These are phyloP conservation scores for Leucosticte australis DNA, from an alignment of 2,113 vertebrate genomes.

Conservation along the genomic window DNA sequence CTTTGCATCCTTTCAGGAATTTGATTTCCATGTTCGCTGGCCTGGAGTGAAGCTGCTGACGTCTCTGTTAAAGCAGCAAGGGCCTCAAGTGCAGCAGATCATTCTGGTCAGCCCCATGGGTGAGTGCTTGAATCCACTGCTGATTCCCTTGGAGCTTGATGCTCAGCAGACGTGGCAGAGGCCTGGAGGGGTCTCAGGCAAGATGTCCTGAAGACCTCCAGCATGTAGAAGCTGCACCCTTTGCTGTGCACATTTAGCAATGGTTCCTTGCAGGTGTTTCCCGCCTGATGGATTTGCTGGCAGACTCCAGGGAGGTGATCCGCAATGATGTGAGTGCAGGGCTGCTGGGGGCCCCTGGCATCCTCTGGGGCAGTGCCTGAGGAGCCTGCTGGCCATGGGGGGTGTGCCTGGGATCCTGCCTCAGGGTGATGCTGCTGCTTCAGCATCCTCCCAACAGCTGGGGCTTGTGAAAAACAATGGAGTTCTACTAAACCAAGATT, in stretches of 20 bases:
- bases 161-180: neutral
- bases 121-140: conserved; percentile 57
- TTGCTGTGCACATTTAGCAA: neutral
- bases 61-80: conserved; percentile 89
- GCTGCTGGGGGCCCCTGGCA: neutral
- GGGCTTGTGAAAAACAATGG: neutral
- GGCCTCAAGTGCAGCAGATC: conserved; percentile 90
- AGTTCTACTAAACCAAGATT: neutral
- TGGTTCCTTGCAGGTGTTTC: conserved; percentile 85
- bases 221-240: neutral
- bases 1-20: conserved; percentile 78
- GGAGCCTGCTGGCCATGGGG: fast-evolving
- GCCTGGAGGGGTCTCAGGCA: neutral
- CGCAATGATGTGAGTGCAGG: conserved; percentile 90
- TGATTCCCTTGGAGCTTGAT: neutral
- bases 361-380: fast-evolving
- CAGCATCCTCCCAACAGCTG: neutral
- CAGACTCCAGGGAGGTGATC: conserved; percentile 97
- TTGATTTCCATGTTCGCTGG: conserved; percentile 98
- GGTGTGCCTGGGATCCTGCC: neutral
- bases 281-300: conserved; percentile 93
- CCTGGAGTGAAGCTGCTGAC: conserved; percentile 94
- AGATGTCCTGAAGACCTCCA: neutral
- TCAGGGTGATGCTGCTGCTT: neutral
- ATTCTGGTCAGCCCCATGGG: conserved; percentile 97